Percentiles rank a stretch among this genome's conserved stretches.
Conservation (phyloP, 2,113 vertebrate genomes). For the Anoura caudifer region DNA sequence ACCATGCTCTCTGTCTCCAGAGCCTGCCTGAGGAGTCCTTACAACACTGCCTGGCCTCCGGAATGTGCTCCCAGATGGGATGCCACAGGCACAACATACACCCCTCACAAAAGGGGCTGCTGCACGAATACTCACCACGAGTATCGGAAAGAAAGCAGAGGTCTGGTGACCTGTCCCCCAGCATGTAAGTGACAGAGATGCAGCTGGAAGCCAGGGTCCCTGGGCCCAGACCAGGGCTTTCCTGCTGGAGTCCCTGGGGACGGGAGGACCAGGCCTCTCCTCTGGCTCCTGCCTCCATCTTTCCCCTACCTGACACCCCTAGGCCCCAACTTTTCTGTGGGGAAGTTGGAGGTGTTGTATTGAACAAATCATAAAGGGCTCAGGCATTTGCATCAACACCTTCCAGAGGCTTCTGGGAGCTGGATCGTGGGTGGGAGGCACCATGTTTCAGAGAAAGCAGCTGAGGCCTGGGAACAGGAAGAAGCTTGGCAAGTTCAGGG, state of each 20-base stretch:
- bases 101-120: background rate
- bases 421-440: background rate
- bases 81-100: rapidly evolving
- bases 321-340: background rate
- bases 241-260: background rate
- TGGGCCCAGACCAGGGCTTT: background rate
- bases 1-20: background rate
- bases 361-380: background rate
- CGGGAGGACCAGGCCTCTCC: background rate
- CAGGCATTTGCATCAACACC: background rate
- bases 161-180: background rate
- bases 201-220: background rate
- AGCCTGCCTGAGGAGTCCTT: background rate
- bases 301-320: too few relatives aligned
- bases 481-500: background rate
- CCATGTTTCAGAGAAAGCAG: background rate
- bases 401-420: background rate
- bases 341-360: background rate
- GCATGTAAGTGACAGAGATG: background rate
- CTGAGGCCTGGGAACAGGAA: background rate
- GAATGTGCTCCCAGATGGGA: background rate
- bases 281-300: background rate
- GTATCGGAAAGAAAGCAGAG: background rate
- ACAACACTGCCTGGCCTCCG: background rate
- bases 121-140: background rate